Conservation (phyloP, 37 sponge, comb jelly and placozoan species). For the Chondrilla cf. caribensis region DNA sequence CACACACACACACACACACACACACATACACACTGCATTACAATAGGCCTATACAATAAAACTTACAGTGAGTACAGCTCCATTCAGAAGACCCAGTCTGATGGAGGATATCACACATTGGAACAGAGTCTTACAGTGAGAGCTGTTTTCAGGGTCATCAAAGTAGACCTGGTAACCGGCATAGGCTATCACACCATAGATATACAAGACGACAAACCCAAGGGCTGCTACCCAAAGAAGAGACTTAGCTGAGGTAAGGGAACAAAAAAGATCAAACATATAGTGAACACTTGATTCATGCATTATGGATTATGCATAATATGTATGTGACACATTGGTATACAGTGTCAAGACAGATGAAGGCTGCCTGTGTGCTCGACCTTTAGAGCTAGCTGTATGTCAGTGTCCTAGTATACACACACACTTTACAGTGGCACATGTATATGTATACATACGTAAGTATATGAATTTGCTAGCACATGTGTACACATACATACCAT, state of each 20-base stretch:
- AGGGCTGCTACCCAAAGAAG: conserved; percentile 77
- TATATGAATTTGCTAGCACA: not conserved
- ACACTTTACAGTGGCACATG: too few species aligned
- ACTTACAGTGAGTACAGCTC: conserved; percentile 2
- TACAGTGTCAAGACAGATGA: too few species aligned
- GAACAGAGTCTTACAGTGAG: conserved; percentile 56
- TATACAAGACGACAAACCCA: conserved; percentile 58
- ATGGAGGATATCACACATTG: conserved; percentile 55
- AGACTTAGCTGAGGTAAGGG: conserved; percentile 40
- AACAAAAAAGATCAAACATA: not conserved
- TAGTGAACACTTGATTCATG: too few species aligned
- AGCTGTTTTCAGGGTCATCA: conserved; percentile 16
- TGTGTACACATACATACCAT: not conserved
- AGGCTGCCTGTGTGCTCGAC: too few species aligned
- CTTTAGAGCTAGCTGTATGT: too few species aligned
- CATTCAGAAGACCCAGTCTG: conserved; percentile 59
- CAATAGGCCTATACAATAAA: not conserved
- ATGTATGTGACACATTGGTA: too few species aligned
- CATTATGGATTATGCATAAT: too few species aligned
- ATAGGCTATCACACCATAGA: conserved; percentile 79
- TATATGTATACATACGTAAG: too few species aligned
- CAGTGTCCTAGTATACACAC: too few species aligned
- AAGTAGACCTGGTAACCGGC: conserved; percentile 52
- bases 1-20: too few species aligned
- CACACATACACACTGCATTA: too few species aligned